Percentiles rank a stretch among this genome's conserved stretches.
Evolutionary conservation across 2,113 vertebrate genomes (phyloP).

Genomic region (Thryonomys swinderianus): DNA sequence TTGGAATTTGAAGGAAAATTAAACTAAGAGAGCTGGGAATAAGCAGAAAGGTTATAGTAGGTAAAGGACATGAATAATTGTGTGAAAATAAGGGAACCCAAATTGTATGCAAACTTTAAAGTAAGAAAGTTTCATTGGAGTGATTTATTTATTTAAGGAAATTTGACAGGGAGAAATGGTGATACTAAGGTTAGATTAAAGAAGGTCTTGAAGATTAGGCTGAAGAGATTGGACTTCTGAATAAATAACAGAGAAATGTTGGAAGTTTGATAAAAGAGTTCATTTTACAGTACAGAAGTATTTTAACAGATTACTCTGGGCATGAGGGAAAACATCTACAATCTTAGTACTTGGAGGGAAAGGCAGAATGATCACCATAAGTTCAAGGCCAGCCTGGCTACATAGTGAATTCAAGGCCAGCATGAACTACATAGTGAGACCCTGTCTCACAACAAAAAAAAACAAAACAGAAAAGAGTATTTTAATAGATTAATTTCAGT

Average conservation of each 20-base stretch:
- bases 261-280: constrained; percentile 7
- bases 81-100: neutral
- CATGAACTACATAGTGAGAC: neutral
- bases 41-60: neutral
- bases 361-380: neutral
- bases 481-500: constrained; percentile 12
- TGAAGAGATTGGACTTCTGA: constrained; percentile 4
- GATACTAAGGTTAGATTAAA: neutral
- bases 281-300: neutral
- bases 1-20: constrained; percentile 44
- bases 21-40: neutral
- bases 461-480: neutral
- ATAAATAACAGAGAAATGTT: neutral
- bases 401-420: neutral
- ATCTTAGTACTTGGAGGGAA: neutral
- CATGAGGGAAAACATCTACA: neutral
- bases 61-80: neutral
- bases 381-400: neutral
- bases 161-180: neutral
- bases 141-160: constrained; percentile 16
- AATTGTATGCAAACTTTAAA: neutral
- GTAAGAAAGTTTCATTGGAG: neutral
- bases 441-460: neutral
- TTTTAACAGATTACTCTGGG: constrained; percentile 18
- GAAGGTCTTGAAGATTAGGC: constrained; percentile 4